A percentile compares a stretch with the other conserved stretches of the same genome.
Evolutionary conservation across 2,113 vertebrate species (phyloP).

Genomic region (Gallinago undulata): DNA sequence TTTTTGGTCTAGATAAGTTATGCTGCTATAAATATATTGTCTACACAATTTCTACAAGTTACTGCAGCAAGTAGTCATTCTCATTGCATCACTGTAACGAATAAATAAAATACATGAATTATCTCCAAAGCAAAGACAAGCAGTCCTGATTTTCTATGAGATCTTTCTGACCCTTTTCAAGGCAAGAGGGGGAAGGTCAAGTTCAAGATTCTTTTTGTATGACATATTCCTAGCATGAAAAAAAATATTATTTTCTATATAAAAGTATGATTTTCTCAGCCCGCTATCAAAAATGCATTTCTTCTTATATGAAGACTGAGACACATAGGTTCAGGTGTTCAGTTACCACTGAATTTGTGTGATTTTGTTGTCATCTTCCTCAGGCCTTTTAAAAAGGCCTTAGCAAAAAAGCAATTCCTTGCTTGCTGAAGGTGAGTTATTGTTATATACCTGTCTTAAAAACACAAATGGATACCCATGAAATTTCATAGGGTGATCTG

Average conservation of each 20-base stretch:
- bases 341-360: neutral
- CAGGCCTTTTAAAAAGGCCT: neutral
- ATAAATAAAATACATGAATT: neutral
- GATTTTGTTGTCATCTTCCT: neutral
- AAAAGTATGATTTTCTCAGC: neutral
- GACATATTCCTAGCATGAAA: neutral
- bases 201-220: neutral
- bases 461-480: neutral
- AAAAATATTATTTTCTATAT: neutral
- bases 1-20: conserved; percentile 24
- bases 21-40: neutral
- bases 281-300: neutral
- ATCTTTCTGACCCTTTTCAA: conserved; percentile 4
- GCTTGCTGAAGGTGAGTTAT: neutral
- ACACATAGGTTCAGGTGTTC: neutral
- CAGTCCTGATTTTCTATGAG: neutral
- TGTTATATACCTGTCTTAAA: neutral
- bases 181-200: neutral
- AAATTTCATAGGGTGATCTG: neutral
- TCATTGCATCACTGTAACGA: neutral
- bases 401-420: neutral
- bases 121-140: conserved; percentile 14
- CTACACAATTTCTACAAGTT: conserved; percentile 16
- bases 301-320: neutral
- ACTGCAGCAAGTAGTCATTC: neutral